Evolutionary conservation across 2,113 vertebrate species (phyloP).

Genomic region (Xiphorhynchus elegans): DNA sequence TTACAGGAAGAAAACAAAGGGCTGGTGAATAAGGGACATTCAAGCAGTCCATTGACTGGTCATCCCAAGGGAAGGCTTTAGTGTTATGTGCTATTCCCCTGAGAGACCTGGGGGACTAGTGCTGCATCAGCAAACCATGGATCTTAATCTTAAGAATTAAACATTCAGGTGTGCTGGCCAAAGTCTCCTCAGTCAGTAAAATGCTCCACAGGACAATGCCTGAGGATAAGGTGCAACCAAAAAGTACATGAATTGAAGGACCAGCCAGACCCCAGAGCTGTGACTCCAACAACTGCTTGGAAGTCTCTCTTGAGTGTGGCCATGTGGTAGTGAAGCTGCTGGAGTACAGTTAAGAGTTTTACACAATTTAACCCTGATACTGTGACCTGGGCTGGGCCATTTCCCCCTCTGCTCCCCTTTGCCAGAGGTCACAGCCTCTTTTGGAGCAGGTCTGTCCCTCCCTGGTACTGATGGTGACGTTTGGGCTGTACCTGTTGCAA

Average conservation of each 20-base stretch:
- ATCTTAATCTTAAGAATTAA: background rate
- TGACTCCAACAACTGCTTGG: background rate
- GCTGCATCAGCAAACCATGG: background rate
- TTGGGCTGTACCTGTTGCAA: background rate
- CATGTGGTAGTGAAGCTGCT: background rate
- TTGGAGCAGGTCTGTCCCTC: background rate
- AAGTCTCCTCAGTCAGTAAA: background rate
- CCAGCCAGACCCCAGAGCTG: background rate
- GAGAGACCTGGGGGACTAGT: background rate
- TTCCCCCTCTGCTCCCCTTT: background rate
- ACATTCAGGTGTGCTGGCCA: background rate
- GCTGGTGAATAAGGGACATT: background rate
- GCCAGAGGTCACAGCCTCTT: background rate
- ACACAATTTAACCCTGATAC: background rate
- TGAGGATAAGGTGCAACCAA: background rate
- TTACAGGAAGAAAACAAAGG: constrained; percentile 64
- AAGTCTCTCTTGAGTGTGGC: background rate
- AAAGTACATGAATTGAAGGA: accelerated
- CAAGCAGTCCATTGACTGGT: background rate
- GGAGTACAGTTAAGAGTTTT: background rate
- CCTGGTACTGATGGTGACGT: accelerated
- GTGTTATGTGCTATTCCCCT: background rate
- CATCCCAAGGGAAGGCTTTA: background rate
- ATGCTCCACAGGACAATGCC: background rate
- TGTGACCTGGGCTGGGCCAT: background rate